Evolutionary conservation across 1,140 invertebrate species (phyloP).

Genomic region (Drosophila quadrilineata): DNA sequence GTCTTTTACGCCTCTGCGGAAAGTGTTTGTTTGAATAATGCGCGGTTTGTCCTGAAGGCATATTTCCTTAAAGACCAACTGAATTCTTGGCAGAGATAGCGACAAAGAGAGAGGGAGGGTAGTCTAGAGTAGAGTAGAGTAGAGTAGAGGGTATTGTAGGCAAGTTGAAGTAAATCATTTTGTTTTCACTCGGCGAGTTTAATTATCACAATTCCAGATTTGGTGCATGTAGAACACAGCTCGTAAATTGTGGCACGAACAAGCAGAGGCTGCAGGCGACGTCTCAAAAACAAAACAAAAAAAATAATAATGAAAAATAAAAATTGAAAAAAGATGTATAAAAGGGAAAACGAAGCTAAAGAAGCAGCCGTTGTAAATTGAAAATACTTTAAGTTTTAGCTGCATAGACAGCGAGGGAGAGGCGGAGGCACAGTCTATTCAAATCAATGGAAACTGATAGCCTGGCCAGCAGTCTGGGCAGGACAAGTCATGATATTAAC

Average conservation of each 20-base stretch:
- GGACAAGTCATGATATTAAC: constrained; percentile 11
- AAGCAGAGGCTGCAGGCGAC: constrained; percentile 50
- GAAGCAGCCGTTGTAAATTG: constrained; percentile 49
- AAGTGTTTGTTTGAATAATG: constrained; percentile 6
- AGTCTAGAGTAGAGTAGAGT: background rate
- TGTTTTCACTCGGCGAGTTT: constrained; percentile 64
- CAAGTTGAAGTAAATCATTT: constrained; percentile 58
- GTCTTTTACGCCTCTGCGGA: background rate
- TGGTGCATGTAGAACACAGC: constrained; percentile 45
- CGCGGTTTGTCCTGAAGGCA: background rate
- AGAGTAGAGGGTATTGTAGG: background rate
- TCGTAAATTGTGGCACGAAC: constrained; percentile 66
- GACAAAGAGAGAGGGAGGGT: background rate
- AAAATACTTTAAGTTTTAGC: constrained; percentile 45
- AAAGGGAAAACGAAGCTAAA: background rate
- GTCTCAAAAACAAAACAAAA: background rate
- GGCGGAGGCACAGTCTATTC: constrained; percentile 49
- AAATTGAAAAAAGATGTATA: background rate
- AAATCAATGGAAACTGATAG: constrained; percentile 78
- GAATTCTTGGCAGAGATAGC: background rate
- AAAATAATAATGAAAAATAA: background rate
- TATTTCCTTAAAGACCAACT: background rate
- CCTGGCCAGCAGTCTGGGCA: constrained; percentile 42
- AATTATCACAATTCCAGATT: constrained; percentile 71
- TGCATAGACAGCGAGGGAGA: constrained; percentile 7